Conservation (phyloP, 2,888 invertebrate species). For the Sphaeridia pumilis region DNA sequence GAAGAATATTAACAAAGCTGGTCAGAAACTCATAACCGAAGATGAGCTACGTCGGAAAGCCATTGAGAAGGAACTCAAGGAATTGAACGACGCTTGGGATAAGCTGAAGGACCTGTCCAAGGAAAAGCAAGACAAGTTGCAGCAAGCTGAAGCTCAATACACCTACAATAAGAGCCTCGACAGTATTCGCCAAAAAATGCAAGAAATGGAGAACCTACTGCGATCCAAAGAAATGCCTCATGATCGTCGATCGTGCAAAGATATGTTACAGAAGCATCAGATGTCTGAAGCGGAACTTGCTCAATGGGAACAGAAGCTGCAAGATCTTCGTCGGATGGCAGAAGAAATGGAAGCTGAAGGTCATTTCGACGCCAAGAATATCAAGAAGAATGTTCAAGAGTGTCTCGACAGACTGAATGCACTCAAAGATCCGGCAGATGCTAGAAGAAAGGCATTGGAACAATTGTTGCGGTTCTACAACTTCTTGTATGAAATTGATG, state of each 20-base stretch:
- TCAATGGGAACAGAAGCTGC: slow-evolving; percentile 69
- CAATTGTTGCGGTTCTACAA: slow-evolving; percentile 78
- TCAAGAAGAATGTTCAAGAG: slow-evolving; percentile 62
- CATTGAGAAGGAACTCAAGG: slow-evolving; percentile 54
- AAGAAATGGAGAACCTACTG: slow-evolving; percentile 68
- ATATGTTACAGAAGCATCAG: slow-evolving; percentile 80
- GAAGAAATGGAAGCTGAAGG: slow-evolving; percentile 84
- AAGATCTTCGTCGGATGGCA: slow-evolving; percentile 63
- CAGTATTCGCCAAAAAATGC: slow-evolving; percentile 73
- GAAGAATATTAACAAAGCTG: slow-evolving; percentile 62
- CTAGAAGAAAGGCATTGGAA: slow-evolving; percentile 63
- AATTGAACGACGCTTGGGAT: slow-evolving; percentile 67
- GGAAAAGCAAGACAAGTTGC: slow-evolving; percentile 58
- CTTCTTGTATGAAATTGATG: slow-evolving; percentile 82
- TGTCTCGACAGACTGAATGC: slow-evolving; percentile 58
- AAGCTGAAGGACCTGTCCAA: slow-evolving; percentile 55
- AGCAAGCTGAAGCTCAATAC: slow-evolving; percentile 81
- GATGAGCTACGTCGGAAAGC: slow-evolving; percentile 56
- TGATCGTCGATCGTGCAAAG: slow-evolving; percentile 83
- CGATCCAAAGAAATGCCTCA: slow-evolving; percentile 71
- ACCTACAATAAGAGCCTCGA: slow-evolving; percentile 57
- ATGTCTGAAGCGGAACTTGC: slow-evolving; percentile 72
- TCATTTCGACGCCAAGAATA: slow-evolving; percentile 85
- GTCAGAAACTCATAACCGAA: slow-evolving; percentile 57
- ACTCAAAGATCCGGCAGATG: slow-evolving; percentile 58